Evolutionary conservation across 2,888 invertebrate species (phyloP).

Genomic region (Crocallis elinguaria): DNA sequence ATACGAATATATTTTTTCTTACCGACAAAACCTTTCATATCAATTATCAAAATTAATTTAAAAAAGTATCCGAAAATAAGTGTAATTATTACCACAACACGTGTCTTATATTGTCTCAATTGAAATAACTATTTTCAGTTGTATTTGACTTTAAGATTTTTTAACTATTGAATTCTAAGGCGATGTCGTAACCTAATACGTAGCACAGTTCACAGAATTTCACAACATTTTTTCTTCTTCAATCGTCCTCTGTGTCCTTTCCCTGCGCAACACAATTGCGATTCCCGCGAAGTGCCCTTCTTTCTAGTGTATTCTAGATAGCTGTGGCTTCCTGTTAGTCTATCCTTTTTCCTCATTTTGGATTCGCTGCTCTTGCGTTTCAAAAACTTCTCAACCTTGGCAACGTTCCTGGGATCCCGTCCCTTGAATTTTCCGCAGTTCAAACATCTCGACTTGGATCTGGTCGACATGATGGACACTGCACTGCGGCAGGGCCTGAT

Average conservation of each 20-base stretch:
- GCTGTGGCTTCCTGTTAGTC: conserved; percentile 54
- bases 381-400: conserved; percentile 56
- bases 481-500: conserved; percentile 69
- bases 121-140: neutral
- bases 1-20: neutral
- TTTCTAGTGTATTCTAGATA: conserved; percentile 55
- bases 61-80: too few relatives aligned
- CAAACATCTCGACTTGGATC: conserved; percentile 57
- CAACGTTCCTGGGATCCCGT: conserved; percentile 45
- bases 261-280: conserved; percentile 62
- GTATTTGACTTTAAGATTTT: neutral
- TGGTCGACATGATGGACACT: conserved; percentile 68
- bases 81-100: neutral
- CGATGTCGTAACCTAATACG: neutral
- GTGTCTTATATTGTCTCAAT: too few relatives aligned
- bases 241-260: conserved; percentile 70
- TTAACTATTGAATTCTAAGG: neutral
- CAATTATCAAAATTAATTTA: too few relatives aligned
- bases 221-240: conserved; percentile 45
- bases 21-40: neutral
- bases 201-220: conserved; percentile 44
- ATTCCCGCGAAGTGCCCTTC: conserved; percentile 46
- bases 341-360: conserved; percentile 59
- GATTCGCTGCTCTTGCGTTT: conserved; percentile 62
- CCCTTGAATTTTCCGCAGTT: conserved; percentile 58